Evolutionary conservation across 2,888 invertebrate species (phyloP).

Genomic region (Mantis religiosa): DNA sequence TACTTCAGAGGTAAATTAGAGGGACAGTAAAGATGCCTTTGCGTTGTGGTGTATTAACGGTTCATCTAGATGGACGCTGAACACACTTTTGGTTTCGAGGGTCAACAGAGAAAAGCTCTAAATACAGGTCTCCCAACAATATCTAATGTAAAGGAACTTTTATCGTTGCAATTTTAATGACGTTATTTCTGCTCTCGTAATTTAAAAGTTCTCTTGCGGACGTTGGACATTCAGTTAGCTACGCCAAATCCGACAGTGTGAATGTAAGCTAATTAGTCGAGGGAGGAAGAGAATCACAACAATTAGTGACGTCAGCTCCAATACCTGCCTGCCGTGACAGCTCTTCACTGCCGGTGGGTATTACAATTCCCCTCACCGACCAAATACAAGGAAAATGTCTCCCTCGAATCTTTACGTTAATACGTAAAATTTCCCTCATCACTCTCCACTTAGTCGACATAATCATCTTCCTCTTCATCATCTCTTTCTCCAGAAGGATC

Average conservation of each 20-base stretch:
- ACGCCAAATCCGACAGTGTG: not conserved
- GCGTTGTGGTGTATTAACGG: too few relatives aligned
- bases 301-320: slow-evolving; percentile 3
- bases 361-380: not conserved
- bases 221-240: not conserved
- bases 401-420: not conserved
- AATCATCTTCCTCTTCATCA: not conserved
- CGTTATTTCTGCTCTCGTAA: not conserved
- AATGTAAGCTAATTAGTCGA: slow-evolving; percentile 14
- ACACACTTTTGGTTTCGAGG: too few relatives aligned
- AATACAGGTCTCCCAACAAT: too few relatives aligned
- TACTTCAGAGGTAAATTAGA: too few relatives aligned
- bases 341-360: not conserved
- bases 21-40: too few relatives aligned
- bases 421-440: not conserved
- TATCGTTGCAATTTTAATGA: too few relatives aligned
- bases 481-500: not conserved
- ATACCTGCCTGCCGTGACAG: not conserved
- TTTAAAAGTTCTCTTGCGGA: not conserved
- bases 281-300: slow-evolving; percentile 7
- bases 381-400: not conserved
- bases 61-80: too few relatives aligned
- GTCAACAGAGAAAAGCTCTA: too few relatives aligned
- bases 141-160: too few relatives aligned
- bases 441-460: not conserved